These are phyloP conservation scores for Enteromius thamalakanensis DNA, from an alignment of 2,797 vertebrate species.

Conservation along the genomic window DNA sequence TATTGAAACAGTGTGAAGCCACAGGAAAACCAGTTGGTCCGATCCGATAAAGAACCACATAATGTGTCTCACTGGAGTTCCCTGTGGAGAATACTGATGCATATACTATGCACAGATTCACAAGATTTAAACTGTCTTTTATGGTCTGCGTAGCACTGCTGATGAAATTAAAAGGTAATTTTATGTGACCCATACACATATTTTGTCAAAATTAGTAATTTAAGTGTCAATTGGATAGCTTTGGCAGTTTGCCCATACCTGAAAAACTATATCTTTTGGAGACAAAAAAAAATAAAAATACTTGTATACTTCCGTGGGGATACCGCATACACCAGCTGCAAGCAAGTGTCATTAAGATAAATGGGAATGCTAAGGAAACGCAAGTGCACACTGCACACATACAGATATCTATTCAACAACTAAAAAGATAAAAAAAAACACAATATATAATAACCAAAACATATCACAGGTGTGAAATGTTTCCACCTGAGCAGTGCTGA, in stretches of 20 bases:
- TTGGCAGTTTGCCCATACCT: background rate
- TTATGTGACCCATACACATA: background rate
- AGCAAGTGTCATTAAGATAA: background rate
- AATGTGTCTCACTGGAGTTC: constrained; percentile 40
- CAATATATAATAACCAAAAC: background rate
- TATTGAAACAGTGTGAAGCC: constrained; percentile 73
- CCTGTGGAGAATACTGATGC: constrained; percentile 43
- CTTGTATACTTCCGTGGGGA: background rate
- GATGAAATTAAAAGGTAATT: background rate
- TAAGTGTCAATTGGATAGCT: background rate
- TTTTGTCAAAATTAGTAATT: background rate
- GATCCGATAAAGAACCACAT: constrained; percentile 60
- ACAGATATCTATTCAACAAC: background rate
- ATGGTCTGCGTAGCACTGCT: background rate
- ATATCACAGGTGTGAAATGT: constrained; percentile 12
- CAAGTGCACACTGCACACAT: background rate
- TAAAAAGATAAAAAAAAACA: background rate
- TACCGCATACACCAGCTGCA: background rate
- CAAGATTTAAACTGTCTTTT: constrained; percentile 18
- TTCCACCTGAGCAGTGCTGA: constrained; percentile 13
- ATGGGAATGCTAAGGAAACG: background rate
- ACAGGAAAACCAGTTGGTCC: constrained; percentile 70
- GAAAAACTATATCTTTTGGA: background rate
- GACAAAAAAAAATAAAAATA: background rate
- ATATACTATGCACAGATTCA: constrained; percentile 3